Evolutionary conservation across 1,140 invertebrate species (phyloP).

Genomic region (Pemphigus obesinymphae): DNA sequence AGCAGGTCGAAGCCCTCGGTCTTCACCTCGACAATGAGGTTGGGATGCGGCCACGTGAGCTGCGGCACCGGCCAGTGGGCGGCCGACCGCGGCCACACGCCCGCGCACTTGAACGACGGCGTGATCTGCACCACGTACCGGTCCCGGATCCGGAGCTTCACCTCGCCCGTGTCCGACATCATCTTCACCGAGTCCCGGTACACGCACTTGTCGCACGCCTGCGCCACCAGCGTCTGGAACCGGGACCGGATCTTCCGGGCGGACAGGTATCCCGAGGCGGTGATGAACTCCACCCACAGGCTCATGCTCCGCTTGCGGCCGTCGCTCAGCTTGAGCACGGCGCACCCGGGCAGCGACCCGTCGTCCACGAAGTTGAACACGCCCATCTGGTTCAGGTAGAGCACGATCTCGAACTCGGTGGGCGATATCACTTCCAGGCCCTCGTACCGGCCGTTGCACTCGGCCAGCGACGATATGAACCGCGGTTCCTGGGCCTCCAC

Average conservation of each 20-base stretch:
- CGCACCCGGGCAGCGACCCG: conserved; percentile 85
- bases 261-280: conserved; percentile 86
- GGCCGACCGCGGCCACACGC: conserved; percentile 90
- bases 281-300: conserved; percentile 95
- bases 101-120: conserved; percentile 86
- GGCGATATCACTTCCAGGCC: conserved; percentile 85
- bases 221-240: conserved; percentile 87
- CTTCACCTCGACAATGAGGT: conserved; percentile 91
- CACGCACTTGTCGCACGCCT: conserved; percentile 86
- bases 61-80: conserved; percentile 91
- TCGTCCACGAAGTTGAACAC: conserved; percentile 96
- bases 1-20: conserved; percentile 94
- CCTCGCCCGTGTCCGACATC: conserved; percentile 86
- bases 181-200: conserved; percentile 87
- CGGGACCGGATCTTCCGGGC: conserved; percentile 89
- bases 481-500: conserved; percentile 94
- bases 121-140: conserved; percentile 82
- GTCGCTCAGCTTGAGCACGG: conserved; percentile 87
- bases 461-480: conserved; percentile 87
- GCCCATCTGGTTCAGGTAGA: conserved; percentile 97
- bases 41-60: conserved; percentile 89
- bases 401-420: conserved; percentile 87
- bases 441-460: conserved; percentile 84
- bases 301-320: conserved; percentile 93
- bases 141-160: conserved; percentile 79